Percentiles rank a stretch among this genome's conserved stretches.
Evolutionary conservation across 1,140 invertebrate species (phyloP).

Genomic region (Drosophila pseudoananassae): DNA sequence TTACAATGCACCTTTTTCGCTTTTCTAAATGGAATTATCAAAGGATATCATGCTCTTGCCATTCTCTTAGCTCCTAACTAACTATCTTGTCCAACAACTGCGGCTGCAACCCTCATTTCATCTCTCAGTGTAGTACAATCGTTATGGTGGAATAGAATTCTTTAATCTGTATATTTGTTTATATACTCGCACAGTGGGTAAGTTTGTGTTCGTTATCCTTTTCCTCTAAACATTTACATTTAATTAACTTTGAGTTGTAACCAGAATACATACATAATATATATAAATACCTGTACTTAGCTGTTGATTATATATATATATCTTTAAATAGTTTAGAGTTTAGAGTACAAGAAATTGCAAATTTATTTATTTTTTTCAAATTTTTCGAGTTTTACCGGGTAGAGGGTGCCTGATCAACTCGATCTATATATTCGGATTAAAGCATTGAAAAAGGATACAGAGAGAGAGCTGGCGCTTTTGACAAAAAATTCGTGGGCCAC

Average conservation of each 20-base stretch:
- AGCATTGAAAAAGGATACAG: slow-evolving; percentile 14
- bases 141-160: slow-evolving; percentile 46
- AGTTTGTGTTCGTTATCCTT: slow-evolving; percentile 32
- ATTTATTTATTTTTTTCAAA: slow-evolving; percentile 5
- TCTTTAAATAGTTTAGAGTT: slow-evolving; percentile 38
- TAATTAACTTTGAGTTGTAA: slow-evolving; percentile 50
- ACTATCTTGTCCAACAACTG: slow-evolving; percentile 37
- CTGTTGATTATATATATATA: slow-evolving; percentile 40
- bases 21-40: slow-evolving; percentile 12
- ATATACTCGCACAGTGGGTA: slow-evolving; percentile 46
- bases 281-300: slow-evolving; percentile 58
- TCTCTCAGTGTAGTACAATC: slow-evolving; percentile 37
- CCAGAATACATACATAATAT: slow-evolving; percentile 55
- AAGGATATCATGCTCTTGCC: slow-evolving; percentile 23
- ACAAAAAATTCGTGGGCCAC: slow-evolving; percentile 26
- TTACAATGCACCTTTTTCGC: slow-evolving; percentile 18
- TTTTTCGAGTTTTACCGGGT: background rate
- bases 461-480: background rate
- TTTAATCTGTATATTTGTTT: slow-evolving; percentile 27
- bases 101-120: slow-evolving; percentile 12
- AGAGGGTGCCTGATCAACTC: slow-evolving; percentile 19
- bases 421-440: slow-evolving; percentile 30
- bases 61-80: slow-evolving; percentile 51
- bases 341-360: slow-evolving; percentile 41
- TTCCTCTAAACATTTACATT: slow-evolving; percentile 51